phyloP scores from a whole-genome alignment of 2,888 invertebrate species.

The Euproctis similis region DNA sequence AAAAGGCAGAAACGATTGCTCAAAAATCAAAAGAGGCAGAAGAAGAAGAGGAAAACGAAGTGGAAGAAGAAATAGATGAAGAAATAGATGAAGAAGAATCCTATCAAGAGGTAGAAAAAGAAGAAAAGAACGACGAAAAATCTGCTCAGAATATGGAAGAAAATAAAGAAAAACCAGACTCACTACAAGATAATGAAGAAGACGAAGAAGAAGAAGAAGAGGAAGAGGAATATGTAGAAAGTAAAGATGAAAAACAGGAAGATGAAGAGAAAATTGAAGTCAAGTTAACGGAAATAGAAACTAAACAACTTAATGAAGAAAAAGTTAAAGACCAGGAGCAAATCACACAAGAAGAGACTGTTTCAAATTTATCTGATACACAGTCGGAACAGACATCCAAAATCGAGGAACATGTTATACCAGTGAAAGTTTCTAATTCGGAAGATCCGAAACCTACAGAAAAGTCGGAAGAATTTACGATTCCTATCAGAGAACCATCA shows the following conservation, averaged over 20 bases:
- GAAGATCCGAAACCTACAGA: conserved; percentile 13
- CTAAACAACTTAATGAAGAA: conserved; percentile 3
- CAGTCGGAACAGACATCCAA: conserved; percentile 13
- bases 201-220: conserved; percentile 8
- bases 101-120: conserved; percentile 1
- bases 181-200: conserved; percentile 10
- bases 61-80: conserved; percentile 4
- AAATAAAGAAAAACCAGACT: conserved; percentile 8
- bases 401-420: conserved; percentile 16
- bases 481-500: conserved; percentile 56
- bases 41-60: conserved; percentile 6
- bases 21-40: neutral
- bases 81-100: conserved; percentile 6
- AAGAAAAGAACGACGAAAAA: conserved; percentile 6
- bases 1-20: too few relatives aligned
- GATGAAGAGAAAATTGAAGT: conserved; percentile 4
- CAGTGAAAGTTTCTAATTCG: conserved; percentile 10
- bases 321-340: conserved; percentile 21
- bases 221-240: conserved; percentile 15
- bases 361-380: conserved; percentile 9
- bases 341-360: conserved; percentile 7
- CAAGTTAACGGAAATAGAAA: conserved; percentile 7
- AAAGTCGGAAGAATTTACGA: conserved; percentile 28
- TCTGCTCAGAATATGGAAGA: conserved; percentile 4
- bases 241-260: conserved; percentile 12